A percentile compares a stretch with the other conserved stretches of the same genome.
phyloP scores from a whole-genome alignment of 2,113 vertebrate genomes.

The Meriones unguiculatus region DNA sequence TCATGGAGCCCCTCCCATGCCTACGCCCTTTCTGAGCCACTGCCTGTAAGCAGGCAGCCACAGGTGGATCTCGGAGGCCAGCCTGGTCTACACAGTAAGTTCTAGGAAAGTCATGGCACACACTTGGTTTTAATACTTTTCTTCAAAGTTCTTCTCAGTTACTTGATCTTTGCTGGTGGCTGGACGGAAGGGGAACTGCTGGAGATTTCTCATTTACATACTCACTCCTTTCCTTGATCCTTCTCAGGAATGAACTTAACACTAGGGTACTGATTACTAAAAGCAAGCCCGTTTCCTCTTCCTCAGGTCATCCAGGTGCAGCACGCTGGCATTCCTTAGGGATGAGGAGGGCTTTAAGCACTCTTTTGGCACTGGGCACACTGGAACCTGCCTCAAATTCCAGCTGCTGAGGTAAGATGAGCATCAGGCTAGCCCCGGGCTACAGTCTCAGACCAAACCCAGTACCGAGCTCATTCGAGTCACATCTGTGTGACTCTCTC shows the following conservation, averaged over 20 bases:
- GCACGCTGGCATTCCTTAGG: not conserved
- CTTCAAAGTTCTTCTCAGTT: not conserved
- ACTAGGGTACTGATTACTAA: not conserved
- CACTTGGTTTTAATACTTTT: not conserved
- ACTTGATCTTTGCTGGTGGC: too few species aligned
- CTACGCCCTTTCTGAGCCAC: not conserved
- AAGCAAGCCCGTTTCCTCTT: constrained; percentile 21
- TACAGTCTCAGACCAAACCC: not conserved
- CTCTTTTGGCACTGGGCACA: not conserved
- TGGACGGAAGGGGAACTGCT: too few species aligned
- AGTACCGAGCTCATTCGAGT: not conserved
- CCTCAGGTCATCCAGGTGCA: not conserved
- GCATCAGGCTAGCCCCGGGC: not conserved
- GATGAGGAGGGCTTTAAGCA: not conserved
- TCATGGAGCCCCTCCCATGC: not conserved
- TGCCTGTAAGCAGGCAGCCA: not conserved
- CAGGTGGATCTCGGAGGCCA: too few species aligned
- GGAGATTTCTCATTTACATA: not conserved
- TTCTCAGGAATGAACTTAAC: not conserved
- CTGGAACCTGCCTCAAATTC: not conserved
- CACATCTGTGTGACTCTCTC: not conserved
- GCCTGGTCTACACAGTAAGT: too few species aligned
- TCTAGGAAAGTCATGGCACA: not conserved
- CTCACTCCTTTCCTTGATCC: not conserved
- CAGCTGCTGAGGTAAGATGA: not conserved